Evolutionary conservation across 2,888 invertebrate genomes (phyloP).

Genomic region (Aphidius colemani): DNA sequence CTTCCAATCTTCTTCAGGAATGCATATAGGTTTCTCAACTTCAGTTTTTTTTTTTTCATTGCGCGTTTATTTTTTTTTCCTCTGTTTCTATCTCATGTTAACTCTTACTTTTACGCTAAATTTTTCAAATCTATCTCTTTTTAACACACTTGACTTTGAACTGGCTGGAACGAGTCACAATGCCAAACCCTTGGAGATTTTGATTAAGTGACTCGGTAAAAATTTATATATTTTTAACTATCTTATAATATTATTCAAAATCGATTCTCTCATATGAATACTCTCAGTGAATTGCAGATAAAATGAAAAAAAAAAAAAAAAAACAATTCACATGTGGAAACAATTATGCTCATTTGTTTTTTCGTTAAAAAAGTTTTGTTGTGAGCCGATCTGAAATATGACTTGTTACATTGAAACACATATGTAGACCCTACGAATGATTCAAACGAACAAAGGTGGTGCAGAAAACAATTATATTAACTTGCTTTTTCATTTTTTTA

Average conservation of each 20-base stretch:
- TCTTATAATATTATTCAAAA: constrained; percentile 11
- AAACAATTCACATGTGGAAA: too few species aligned
- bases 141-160: constrained; percentile 51
- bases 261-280: not conserved
- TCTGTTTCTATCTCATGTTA: constrained; percentile 9
- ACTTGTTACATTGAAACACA: constrained; percentile 41
- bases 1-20: constrained; percentile 42
- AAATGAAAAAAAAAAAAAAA: too few species aligned
- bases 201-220: constrained; percentile 52
- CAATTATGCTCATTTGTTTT: too few species aligned
- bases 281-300: too few species aligned
- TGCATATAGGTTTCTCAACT: constrained; percentile 27
- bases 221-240: too few species aligned
- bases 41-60: constrained; percentile 28
- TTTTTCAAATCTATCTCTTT: constrained; percentile 16
- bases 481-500: too few species aligned
- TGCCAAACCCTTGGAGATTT: constrained; percentile 43
- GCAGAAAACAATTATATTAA: constrained; percentile 30
- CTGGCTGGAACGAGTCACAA: constrained; percentile 44
- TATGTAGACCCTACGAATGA: constrained; percentile 29
- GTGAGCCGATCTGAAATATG: constrained; percentile 30
- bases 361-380: too few species aligned
- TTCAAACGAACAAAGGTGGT: constrained; percentile 14
- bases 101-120: constrained; percentile 25
- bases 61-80: constrained; percentile 18